A percentile compares a stretch with the other conserved stretches of the same genome.
Conservation (phyloP, 1,140 invertebrate genomes). For the Drosophila auraria region DNA sequence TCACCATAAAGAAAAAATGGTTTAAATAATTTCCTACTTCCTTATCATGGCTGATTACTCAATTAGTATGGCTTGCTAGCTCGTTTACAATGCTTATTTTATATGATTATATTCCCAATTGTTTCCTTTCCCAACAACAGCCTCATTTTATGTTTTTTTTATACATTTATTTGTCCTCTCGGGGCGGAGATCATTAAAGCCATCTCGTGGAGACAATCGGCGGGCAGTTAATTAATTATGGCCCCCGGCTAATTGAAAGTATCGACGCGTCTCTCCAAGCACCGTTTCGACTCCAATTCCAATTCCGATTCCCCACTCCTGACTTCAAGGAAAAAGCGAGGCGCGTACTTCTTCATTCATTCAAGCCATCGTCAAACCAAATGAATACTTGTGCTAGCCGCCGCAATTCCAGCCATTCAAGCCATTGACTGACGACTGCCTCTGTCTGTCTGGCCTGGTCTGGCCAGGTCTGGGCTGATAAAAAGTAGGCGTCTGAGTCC, state of each 20-base stretch:
- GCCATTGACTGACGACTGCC: constrained; percentile 55
- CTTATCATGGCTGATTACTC: neutral
- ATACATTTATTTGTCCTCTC: constrained; percentile 25
- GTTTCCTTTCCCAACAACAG: neutral
- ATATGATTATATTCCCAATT: neutral
- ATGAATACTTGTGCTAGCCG: constrained; percentile 13
- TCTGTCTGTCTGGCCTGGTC: neutral
- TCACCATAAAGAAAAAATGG: neutral
- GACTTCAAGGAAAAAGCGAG: constrained; percentile 44
- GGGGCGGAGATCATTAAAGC: constrained; percentile 21
- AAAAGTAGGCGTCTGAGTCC: constrained; percentile 68
- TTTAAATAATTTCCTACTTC: constrained; percentile 6
- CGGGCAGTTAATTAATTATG: constrained; percentile 41
- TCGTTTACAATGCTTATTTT: constrained; percentile 3
- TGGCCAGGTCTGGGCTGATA: constrained; percentile 61
- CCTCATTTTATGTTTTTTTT: constrained; percentile 11
- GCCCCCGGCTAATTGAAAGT: constrained; percentile 72
- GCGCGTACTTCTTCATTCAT: constrained; percentile 77
- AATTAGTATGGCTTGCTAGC: neutral
- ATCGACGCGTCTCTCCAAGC: constrained; percentile 63
- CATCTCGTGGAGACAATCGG: constrained; percentile 23
- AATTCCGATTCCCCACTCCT: constrained; percentile 3
- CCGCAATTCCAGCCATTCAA: constrained; percentile 23
- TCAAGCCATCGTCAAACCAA: constrained; percentile 17
- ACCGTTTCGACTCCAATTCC: constrained; percentile 59